Conservation (phyloP, 2,797 vertebrate species). For the Gymnodraco acuticeps region DNA sequence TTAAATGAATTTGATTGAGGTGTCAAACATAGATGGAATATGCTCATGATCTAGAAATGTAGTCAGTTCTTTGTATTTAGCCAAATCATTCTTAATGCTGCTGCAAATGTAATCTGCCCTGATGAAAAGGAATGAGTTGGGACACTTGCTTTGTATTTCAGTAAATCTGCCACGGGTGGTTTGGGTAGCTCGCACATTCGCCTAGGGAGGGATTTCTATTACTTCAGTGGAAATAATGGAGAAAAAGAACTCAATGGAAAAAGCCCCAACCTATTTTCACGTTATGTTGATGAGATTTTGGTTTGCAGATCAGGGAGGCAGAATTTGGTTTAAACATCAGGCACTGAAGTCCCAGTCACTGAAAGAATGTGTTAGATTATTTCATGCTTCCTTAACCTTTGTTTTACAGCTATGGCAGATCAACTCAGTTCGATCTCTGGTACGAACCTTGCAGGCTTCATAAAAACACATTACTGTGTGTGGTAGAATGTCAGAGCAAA, state of each 20-base stretch:
- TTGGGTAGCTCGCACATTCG: slow-evolving; percentile 29
- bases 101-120: slow-evolving; percentile 48
- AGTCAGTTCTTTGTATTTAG: slow-evolving; percentile 53
- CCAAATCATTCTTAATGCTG: slow-evolving; percentile 49
- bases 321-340: slow-evolving; percentile 20
- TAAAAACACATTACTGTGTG: slow-evolving; percentile 23
- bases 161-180: slow-evolving; percentile 49
- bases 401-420: slow-evolving; percentile 13
- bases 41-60: slow-evolving; percentile 38
- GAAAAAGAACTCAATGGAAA: slow-evolving; percentile 3
- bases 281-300: slow-evolving; percentile 24
- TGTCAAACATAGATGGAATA: slow-evolving; percentile 24
- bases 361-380: neutral
- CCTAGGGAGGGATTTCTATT: slow-evolving; percentile 48
- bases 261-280: slow-evolving; percentile 26
- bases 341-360: slow-evolving; percentile 7
- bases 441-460: slow-evolving; percentile 9
- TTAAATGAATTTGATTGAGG: slow-evolving; percentile 27
- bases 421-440: neutral
- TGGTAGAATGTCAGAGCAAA: slow-evolving; percentile 16
- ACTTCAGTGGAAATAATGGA: slow-evolving; percentile 39
- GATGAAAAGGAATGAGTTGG: slow-evolving; percentile 51
- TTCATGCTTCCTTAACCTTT: slow-evolving; percentile 17
- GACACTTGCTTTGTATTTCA: slow-evolving; percentile 58
- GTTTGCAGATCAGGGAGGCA: slow-evolving; percentile 10